A percentile compares a stretch with the other conserved stretches of the same genome.
Conservation (phyloP, 2,888 invertebrate genomes). For the Lithophane socia region DNA sequence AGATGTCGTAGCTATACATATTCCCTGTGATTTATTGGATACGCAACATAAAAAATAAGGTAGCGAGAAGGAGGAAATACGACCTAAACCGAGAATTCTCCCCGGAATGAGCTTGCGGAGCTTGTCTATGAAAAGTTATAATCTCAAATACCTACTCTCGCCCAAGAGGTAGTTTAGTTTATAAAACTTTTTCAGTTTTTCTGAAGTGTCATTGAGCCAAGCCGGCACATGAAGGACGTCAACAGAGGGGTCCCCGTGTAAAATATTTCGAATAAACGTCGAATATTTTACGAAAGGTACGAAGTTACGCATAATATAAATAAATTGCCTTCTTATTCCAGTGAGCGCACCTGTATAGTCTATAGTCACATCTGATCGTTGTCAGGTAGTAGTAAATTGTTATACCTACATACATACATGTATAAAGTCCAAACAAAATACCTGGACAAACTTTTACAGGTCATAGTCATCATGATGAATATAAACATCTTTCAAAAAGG, state of each 20-base stretch:
- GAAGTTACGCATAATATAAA: slow-evolving; percentile 61
- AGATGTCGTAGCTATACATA: slow-evolving; percentile 31
- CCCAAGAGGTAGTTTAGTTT: slow-evolving; percentile 66
- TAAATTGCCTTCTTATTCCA: slow-evolving; percentile 55
- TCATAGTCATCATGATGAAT: background rate
- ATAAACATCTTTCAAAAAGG: background rate
- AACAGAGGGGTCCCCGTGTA: slow-evolving; percentile 63
- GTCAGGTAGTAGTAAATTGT: background rate
- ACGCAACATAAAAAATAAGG: slow-evolving; percentile 55
- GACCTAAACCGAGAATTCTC: slow-evolving; percentile 40
- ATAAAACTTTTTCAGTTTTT: slow-evolving; percentile 73
- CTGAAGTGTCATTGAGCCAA: slow-evolving; percentile 74
- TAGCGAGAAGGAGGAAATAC: slow-evolving; percentile 37
- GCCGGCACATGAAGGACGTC: slow-evolving; percentile 71
- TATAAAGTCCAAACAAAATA: background rate
- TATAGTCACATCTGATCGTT: slow-evolving; percentile 30
- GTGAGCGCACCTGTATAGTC: slow-evolving; percentile 26
- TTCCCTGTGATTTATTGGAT: slow-evolving; percentile 54
- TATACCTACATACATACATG: background rate
- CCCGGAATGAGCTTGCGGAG: slow-evolving; percentile 53
- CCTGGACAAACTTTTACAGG: background rate
- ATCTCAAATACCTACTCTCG: slow-evolving; percentile 65
- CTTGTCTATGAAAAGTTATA: slow-evolving; percentile 68
- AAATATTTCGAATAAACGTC: slow-evolving; percentile 67
- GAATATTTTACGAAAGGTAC: slow-evolving; percentile 61